phyloP scores from a whole-genome alignment of 2,888 invertebrate species.

The Drosophila neutralis region DNA sequence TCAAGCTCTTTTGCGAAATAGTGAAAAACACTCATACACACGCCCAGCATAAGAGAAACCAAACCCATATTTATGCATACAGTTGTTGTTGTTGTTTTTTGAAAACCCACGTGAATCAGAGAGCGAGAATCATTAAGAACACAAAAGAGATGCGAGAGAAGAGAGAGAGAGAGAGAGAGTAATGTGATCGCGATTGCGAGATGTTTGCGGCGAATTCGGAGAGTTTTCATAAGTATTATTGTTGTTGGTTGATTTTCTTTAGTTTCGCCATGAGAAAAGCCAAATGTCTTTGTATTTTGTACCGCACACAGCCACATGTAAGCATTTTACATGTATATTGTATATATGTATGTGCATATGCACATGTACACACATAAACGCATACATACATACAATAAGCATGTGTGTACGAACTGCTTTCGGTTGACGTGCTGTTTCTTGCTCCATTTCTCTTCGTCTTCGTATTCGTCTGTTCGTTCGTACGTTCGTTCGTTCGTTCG shows the following conservation, averaged over 20 bases:
- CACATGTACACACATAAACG: neutral
- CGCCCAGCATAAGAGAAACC: conserved; percentile 49
- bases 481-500: conserved; percentile 18
- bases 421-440: conserved; percentile 46
- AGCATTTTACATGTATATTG: conserved; percentile 4
- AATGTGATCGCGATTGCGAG: conserved; percentile 60
- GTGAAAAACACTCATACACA: conserved; percentile 38
- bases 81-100: conserved; percentile 14
- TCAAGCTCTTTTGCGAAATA: conserved; percentile 60
- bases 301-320: conserved; percentile 10
- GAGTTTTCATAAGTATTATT: conserved; percentile 62
- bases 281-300: conserved; percentile 46
- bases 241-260: conserved; percentile 60
- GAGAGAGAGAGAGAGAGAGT: conserved; percentile 15
- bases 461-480: conserved; percentile 11
- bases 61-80: conserved; percentile 44
- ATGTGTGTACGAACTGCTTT: conserved; percentile 27
- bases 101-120: conserved; percentile 76
- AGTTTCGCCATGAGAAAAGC: conserved; percentile 62
- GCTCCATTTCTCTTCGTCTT: conserved; percentile 39
- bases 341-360: conserved; percentile 22
- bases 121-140: conserved; percentile 64
- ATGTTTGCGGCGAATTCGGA: conserved; percentile 68
- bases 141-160: conserved; percentile 36
- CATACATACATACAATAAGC: conserved; percentile 10